Conservation (phyloP, 2,888 invertebrate species). For the Drosophila basisetae region DNA sequence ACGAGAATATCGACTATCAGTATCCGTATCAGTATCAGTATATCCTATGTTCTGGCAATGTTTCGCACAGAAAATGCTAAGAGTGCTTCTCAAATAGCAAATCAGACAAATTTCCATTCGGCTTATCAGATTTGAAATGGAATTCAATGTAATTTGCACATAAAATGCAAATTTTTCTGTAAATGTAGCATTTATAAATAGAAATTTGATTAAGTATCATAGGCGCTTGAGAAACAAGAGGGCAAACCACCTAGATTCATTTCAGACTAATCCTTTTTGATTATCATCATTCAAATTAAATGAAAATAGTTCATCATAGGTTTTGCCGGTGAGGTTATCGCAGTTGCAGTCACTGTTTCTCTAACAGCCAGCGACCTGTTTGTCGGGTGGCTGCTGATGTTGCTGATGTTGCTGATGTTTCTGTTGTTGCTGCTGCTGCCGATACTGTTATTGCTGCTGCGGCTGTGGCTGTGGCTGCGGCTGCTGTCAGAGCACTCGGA, state of each 20-base stretch:
- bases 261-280: not conserved
- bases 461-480: slow-evolving; percentile 14
- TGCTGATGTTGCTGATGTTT: slow-evolving; percentile 10
- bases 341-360: not conserved
- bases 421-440: slow-evolving; percentile 2
- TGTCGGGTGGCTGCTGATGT: slow-evolving; percentile 37
- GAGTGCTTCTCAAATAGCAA: not conserved
- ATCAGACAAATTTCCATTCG: not conserved
- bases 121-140: not conserved
- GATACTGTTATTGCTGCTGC: slow-evolving; percentile 7
- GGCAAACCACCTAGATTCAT: not conserved
- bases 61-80: not conserved
- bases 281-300: not conserved
- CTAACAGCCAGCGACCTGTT: slow-evolving; percentile 25
- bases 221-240: not conserved
- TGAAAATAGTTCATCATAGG: not conserved
- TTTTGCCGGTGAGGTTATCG: not conserved
- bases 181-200: not conserved
- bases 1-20: no score
- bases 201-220: not conserved
- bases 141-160: not conserved
- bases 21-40: not conserved
- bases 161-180: not conserved
- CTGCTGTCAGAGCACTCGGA: slow-evolving; percentile 79
- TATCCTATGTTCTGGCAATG: not conserved